phyloP scores from a whole-genome alignment of 2,797 vertebrate species.

The Limosa lapponica region DNA sequence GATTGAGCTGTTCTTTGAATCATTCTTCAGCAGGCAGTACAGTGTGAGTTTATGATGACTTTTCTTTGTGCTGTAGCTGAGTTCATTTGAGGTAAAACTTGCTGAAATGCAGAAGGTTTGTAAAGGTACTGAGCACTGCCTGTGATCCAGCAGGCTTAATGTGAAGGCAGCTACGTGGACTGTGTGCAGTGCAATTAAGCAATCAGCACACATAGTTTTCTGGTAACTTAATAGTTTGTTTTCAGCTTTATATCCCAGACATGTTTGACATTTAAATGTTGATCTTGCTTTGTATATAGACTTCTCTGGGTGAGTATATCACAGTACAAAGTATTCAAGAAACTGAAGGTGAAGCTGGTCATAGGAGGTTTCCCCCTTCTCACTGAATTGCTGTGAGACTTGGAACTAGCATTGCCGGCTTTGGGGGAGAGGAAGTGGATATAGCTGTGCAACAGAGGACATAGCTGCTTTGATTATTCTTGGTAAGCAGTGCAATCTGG shows the following conservation, averaged over 20 bases:
- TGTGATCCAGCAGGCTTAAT: background rate
- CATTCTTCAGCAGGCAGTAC: conserved; percentile 50
- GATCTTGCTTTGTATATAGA: background rate
- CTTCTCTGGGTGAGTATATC: background rate
- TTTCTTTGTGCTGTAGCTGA: conserved; percentile 31
- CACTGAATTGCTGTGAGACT: background rate
- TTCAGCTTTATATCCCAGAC: background rate
- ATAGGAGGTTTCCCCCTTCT: conserved; percentile 39
- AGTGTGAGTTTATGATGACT: conserved; percentile 33
- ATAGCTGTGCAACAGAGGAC: background rate
- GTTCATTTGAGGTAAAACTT: conserved; percentile 63
- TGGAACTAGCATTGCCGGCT: background rate
- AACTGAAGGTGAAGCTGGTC: background rate
- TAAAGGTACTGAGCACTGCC: background rate
- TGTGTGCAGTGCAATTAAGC: background rate
- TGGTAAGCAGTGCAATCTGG: background rate
- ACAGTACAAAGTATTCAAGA: background rate
- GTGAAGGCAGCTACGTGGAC: background rate
- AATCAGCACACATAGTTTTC: background rate
- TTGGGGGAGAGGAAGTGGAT: background rate
- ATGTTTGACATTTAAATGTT: conserved; percentile 25
- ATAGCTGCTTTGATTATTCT: background rate
- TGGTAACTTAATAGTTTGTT: background rate
- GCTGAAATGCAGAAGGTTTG: background rate
- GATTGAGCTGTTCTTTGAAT: conserved; percentile 72